These are phyloP conservation scores for Stichopus horrens DNA, from an alignment of 53 echinoderm and acorn worm genomes.

Conservation along the genomic window DNA sequence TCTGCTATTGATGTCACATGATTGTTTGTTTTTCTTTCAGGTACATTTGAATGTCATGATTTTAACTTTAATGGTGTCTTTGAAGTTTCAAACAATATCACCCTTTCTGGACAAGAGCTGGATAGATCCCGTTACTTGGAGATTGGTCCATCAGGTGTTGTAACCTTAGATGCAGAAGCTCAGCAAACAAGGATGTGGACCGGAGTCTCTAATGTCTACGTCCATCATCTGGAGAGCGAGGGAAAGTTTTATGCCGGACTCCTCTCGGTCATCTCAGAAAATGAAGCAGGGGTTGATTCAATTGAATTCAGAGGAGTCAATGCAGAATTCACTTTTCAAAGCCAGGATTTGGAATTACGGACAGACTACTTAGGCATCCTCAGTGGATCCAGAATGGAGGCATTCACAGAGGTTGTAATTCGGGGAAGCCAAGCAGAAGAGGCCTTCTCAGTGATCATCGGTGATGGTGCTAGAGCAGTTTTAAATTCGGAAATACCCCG, in stretches of 20 bases:
- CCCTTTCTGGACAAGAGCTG: constrained; percentile 48
- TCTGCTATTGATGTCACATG: neutral
- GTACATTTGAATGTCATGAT: constrained; percentile 46
- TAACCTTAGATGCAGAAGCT: constrained; percentile 59
- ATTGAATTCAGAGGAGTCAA: constrained; percentile 51
- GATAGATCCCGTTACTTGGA: constrained; percentile 47
- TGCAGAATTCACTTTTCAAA: constrained; percentile 55
- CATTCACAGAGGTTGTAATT: constrained; percentile 51
- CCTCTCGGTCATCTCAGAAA: constrained; percentile 52
- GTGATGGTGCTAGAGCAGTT: constrained; percentile 43
- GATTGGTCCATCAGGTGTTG: constrained; percentile 53
- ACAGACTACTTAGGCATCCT: constrained; percentile 55
- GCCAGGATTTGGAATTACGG: constrained; percentile 55
- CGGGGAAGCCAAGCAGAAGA: constrained; percentile 48
- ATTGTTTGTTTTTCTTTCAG: constrained; percentile 37
- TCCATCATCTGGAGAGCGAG: constrained; percentile 49
- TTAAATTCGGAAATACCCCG: constrained; percentile 54
- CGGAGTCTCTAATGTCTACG: constrained; percentile 54
- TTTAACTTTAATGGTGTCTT: constrained; percentile 55
- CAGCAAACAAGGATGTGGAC: constrained; percentile 48
- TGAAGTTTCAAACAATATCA: constrained; percentile 47
- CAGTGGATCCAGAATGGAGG: constrained; percentile 52
- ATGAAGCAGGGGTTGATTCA: constrained; percentile 49
- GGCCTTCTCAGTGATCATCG: constrained; percentile 43
- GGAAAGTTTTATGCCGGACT: constrained; percentile 58